Evolutionary conservation across 2,888 invertebrate species (phyloP), one percentile per base, ranked within the genome.

Genomic region (Orchesellides sinensis): DNA sequence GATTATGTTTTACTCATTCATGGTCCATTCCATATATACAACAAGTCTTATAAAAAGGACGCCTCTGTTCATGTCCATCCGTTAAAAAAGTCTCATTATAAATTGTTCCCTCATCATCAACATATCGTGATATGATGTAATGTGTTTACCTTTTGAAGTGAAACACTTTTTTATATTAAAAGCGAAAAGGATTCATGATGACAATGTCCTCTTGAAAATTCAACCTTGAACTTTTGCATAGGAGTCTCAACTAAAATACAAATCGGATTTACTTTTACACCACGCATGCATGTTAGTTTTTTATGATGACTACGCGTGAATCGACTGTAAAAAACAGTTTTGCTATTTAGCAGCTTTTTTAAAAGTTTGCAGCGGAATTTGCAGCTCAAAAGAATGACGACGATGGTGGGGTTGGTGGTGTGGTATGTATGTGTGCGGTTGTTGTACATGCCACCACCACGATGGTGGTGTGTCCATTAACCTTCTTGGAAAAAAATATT

Each of bases 181-280:
- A 23, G 56, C n/a, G n/a, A n/a, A 49, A 49, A 49, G n/a, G n/a
- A 8, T 8, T n/a, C n/a, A 10, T 19, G 25, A 8, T 23, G 56
- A 25, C 19, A 56, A 23, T 19, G 56, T 56, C 56, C 56, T 56
- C 56, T 56, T 56, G 59, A 61, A 72, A 52, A 74, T 74, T 47
- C 65, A 74, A 59, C 74, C 74, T 74, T 74, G 74, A 74, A 74
- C 74, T 74, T 74, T 74, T 74, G 63, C 74, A 32, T n/a, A n/a
- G n/a, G n/a, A n/a, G n/a, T n/a, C n/a, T n/a, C n/a, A n/a, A n/a
- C n/a, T n/a, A n/a, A n/a, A n/a, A n/a, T n/a, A n/a, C n/a, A n/a
- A n/a, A n/a, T n/a, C n/a, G n/a, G n/a, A 27, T 14, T 19, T 17
- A 17, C 25, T 52, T 14, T 72, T 29, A 35, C 14, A 32, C 25